A percentile compares a stretch with the other conserved stretches of the same genome.
These are phyloP conservation scores for Dreissena polymorpha DNA, from an alignment of 1,140 invertebrate species.

Conservation along the genomic window DNA sequence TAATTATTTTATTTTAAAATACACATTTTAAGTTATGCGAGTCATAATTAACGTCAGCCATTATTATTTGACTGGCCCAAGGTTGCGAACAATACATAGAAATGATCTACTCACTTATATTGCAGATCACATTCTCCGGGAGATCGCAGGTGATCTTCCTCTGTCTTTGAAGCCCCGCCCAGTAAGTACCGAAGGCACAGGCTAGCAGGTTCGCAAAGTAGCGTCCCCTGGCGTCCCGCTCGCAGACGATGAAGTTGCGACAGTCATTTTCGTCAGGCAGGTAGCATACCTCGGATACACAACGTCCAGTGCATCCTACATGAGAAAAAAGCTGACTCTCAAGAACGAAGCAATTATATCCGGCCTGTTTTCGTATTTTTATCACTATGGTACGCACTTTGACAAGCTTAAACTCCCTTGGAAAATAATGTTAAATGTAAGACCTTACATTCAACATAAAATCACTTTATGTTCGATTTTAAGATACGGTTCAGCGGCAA, in stretches of 20 bases:
- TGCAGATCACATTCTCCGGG: slow-evolving; percentile 15
- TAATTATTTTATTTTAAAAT: neutral
- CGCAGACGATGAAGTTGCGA: slow-evolving; percentile 40
- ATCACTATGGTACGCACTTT: too few species aligned
- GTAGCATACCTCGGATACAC: slow-evolving; percentile 42
- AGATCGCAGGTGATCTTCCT: slow-evolving; percentile 42
- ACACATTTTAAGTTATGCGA: neutral
- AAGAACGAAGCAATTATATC: too few species aligned
- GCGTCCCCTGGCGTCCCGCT: neutral
- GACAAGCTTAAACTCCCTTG: too few species aligned
- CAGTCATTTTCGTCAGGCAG: slow-evolving; percentile 23
- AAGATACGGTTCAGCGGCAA: too few species aligned
- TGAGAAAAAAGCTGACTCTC: neutral
- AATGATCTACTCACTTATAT: slow-evolving; percentile 17
- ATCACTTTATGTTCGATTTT: too few species aligned
- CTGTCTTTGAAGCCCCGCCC: slow-evolving; percentile 29
- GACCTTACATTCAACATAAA: too few species aligned
- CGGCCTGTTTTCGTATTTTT: too few species aligned
- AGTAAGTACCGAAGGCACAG: slow-evolving; percentile 51
- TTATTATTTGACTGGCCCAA: neutral
- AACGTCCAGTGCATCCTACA: slow-evolving; percentile 19
- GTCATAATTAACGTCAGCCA: neutral
- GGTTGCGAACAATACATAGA: neutral
- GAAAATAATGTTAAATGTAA: too few species aligned
- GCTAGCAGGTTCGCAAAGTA: slow-evolving; percentile 27